A percentile compares a stretch with the other conserved stretches of the same genome.
Evolutionary conservation across 2,113 vertebrate species (phyloP).

Genomic region (Carollia perspicillata): DNA sequence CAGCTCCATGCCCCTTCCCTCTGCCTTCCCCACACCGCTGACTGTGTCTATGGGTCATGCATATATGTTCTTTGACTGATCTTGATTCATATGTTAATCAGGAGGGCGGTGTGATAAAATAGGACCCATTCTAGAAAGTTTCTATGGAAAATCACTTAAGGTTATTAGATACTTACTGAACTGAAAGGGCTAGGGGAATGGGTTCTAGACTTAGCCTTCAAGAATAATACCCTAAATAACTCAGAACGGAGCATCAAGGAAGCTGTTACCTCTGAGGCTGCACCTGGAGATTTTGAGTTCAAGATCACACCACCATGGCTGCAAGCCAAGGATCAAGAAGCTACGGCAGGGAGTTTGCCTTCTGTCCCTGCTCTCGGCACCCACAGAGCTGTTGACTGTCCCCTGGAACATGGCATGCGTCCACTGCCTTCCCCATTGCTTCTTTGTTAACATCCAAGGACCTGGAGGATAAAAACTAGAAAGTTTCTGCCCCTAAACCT

Average conservation of each 20-base stretch:
- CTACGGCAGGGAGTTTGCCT: neutral
- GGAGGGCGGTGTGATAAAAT: neutral
- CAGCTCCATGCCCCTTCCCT: too few species aligned
- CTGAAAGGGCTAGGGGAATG: neutral
- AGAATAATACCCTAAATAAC: neutral
- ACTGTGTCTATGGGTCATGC: too few species aligned
- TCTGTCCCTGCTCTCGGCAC: neutral
- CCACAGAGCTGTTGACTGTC: neutral
- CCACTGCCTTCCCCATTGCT: neutral
- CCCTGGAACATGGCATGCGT: fast-evolving
- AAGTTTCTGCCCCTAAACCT: neutral
- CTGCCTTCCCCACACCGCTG: too few species aligned
- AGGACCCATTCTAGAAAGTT: neutral
- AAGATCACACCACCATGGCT: neutral
- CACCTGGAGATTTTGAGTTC: neutral
- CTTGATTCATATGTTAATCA: neutral
- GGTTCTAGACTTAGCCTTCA: neutral
- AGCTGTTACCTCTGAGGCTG: neutral
- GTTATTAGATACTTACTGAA: neutral
- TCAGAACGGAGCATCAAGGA: neutral
- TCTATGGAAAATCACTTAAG: neutral
- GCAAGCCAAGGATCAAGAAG: neutral
- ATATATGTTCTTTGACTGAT: neutral
- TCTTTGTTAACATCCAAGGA: neutral
- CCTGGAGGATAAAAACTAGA: neutral